Evolutionary conservation across 1,140 invertebrate species (phyloP).

Genomic region (Sinella curviseta): DNA sequence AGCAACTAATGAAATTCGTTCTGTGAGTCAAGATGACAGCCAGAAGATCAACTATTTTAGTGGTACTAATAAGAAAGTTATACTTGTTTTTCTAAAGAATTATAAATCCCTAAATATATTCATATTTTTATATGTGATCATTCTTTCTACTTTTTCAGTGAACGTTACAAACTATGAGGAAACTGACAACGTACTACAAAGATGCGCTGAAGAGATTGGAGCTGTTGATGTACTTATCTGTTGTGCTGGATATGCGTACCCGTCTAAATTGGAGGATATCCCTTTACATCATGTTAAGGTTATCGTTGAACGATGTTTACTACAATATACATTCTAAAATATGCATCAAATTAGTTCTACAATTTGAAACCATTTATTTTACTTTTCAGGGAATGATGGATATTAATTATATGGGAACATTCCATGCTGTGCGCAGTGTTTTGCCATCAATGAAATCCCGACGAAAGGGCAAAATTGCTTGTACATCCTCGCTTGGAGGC

Average conservation of each 20-base stretch:
- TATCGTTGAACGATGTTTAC: too few species aligned
- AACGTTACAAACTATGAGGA: slow-evolving; percentile 70
- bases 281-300: slow-evolving; percentile 69
- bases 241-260: slow-evolving; percentile 78
- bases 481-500: slow-evolving; percentile 87
- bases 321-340: background rate
- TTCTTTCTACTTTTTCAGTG: too few species aligned
- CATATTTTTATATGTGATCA: background rate
- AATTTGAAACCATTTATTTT: slow-evolving; percentile 4
- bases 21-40: slow-evolving; percentile 53
- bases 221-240: slow-evolving; percentile 87
- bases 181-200: slow-evolving; percentile 63
- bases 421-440: slow-evolving; percentile 60
- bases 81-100: background rate
- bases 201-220: slow-evolving; percentile 66
- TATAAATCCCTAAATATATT: background rate
- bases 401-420: slow-evolving; percentile 61
- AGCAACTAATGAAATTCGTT: slow-evolving; percentile 63
- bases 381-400: slow-evolving; percentile 61
- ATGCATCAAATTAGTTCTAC: too few species aligned
- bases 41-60: slow-evolving; percentile 71
- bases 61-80: slow-evolving; percentile 45
- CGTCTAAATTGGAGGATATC: slow-evolving; percentile 79
- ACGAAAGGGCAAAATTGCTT: slow-evolving; percentile 71
- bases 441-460: slow-evolving; percentile 59